Conservation (phyloP, 2,797 vertebrate species). For the Micrastur ruficollis region DNA sequence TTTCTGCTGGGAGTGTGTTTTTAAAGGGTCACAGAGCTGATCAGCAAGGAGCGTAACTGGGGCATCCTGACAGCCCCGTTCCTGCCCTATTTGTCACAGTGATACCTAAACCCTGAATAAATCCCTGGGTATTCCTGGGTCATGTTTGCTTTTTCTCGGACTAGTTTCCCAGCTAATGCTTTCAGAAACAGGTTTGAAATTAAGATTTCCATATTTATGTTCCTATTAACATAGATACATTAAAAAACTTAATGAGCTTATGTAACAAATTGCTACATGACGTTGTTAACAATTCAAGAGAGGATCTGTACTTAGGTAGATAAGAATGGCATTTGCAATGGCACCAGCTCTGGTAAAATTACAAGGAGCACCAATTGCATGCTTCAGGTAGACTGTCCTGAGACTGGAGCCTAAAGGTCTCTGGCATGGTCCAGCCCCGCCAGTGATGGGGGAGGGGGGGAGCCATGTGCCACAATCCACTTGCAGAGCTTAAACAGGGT, state of each 20-base stretch:
- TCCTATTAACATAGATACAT: conserved; percentile 39
- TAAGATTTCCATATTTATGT: conserved; percentile 46
- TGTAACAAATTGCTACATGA: conserved; percentile 54
- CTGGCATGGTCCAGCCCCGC: background rate
- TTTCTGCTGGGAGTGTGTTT: background rate
- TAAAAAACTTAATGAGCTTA: conserved; percentile 46
- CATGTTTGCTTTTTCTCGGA: conserved; percentile 33
- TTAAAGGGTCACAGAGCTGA: background rate
- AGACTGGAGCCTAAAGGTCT: conserved; percentile 41
- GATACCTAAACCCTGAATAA: background rate
- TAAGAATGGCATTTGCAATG: conserved; percentile 67
- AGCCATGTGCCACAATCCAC: background rate
- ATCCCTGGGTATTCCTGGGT: background rate
- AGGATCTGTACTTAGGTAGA: conserved; percentile 59
- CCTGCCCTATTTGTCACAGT: background rate
- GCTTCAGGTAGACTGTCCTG: background rate
- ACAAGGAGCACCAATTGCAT: conserved; percentile 58
- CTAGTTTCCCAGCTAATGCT: conserved; percentile 16
- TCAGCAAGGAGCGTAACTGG: rapidly evolving
- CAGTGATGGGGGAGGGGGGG: background rate
- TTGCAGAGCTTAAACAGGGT: background rate
- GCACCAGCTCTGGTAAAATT: conserved; percentile 54
- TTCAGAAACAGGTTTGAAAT: conserved; percentile 42
- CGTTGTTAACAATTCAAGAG: background rate
- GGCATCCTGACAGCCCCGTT: background rate